Conservation (phyloP, 2,888 invertebrate species). For the Rhyacophila evoluta region DNA sequence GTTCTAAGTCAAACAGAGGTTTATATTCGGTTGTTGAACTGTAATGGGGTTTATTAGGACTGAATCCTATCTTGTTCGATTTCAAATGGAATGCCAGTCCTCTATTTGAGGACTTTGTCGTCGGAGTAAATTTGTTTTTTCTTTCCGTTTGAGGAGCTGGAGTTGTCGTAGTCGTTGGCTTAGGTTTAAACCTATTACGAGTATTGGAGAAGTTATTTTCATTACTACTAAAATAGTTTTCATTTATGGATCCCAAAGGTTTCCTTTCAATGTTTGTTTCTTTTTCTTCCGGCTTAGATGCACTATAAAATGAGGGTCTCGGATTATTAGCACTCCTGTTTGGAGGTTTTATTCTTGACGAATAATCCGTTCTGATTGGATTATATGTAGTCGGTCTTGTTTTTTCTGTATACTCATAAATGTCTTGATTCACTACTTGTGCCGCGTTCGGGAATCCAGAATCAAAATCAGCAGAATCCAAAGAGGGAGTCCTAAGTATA, state of each 20-base stretch:
- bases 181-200: conserved; percentile 57
- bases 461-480: conserved; percentile 59
- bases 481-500: conserved; percentile 66
- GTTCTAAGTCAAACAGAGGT: conserved; percentile 69
- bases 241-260: conserved; percentile 47
- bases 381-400: conserved; percentile 50
- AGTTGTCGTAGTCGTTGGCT: conserved; percentile 56
- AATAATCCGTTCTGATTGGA: conserved; percentile 42
- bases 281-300: conserved; percentile 52
- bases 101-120: conserved; percentile 56
- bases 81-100: conserved; percentile 56
- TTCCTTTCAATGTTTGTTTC: conserved; percentile 54
- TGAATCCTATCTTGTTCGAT: conserved; percentile 56
- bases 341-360: conserved; percentile 44
- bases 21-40: conserved; percentile 67
- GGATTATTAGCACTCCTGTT: conserved; percentile 43
- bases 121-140: conserved; percentile 57
- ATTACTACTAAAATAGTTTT: conserved; percentile 51
- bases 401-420: conserved; percentile 57
- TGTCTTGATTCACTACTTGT: conserved; percentile 58
- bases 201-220: conserved; percentile 58
- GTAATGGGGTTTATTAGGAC: conserved; percentile 56
- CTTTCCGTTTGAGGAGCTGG: conserved; percentile 57
- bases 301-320: conserved; percentile 43
- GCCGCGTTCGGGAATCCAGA: conserved; percentile 54